phyloP scores from a whole-genome alignment of 2,888 invertebrate genomes.

The Ophioninae sp. region DNA sequence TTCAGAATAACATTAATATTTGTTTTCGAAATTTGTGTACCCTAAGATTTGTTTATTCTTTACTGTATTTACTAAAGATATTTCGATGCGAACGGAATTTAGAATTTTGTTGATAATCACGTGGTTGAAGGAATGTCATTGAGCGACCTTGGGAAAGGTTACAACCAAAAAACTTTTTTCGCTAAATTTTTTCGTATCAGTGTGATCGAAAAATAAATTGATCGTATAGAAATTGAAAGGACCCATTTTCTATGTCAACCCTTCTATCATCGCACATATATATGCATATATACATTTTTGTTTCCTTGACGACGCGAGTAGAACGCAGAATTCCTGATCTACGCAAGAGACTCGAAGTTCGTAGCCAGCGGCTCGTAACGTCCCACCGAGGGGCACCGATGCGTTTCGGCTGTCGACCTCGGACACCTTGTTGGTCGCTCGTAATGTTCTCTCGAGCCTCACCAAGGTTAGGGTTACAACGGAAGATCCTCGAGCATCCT shows the following conservation, averaged over 20 bases:
- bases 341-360: constrained; percentile 60
- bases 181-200: background rate
- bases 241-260: background rate
- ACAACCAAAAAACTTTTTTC: background rate
- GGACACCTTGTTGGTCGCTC: constrained; percentile 48
- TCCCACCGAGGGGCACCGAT: constrained; percentile 73
- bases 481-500: constrained; percentile 38
- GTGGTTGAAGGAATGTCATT: constrained; percentile 21
- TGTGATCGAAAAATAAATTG: background rate
- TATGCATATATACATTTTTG: constrained; percentile 13
- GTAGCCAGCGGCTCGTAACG: constrained; percentile 69
- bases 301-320: background rate
- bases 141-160: constrained; percentile 60
- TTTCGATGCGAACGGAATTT: background rate
- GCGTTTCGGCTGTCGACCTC: constrained; percentile 80
- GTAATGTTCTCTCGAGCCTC: constrained; percentile 59
- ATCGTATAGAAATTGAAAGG: background rate
- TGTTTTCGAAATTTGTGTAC: background rate
- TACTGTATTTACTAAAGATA: background rate
- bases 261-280: constrained; percentile 35
- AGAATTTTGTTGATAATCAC: constrained; percentile 13
- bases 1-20: background rate
- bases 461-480: constrained; percentile 72
- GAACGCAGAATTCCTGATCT: constrained; percentile 56
- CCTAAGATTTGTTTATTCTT: background rate